phyloP scores from a whole-genome alignment of 23 tunicate genomes.

The Phallusia fumigata region DNA sequence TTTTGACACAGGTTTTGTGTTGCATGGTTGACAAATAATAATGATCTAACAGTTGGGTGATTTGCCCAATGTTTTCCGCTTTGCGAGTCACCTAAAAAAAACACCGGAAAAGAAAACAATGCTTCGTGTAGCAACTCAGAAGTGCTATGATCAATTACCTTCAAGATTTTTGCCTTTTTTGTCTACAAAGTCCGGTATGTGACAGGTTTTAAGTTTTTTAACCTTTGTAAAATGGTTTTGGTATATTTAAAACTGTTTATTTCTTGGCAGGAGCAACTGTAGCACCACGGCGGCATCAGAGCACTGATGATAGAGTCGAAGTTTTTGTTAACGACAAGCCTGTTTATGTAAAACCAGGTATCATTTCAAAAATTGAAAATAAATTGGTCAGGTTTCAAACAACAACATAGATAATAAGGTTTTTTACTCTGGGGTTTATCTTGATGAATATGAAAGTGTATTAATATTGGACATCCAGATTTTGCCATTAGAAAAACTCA shows the following conservation, averaged over 20 bases:
- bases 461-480: too few species aligned
- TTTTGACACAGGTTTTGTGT: too few species aligned
- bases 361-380: not conserved
- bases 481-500: too few species aligned
- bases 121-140: not conserved
- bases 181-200: not conserved
- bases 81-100: not conserved
- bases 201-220: not conserved
- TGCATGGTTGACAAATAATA: too few species aligned
- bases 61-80: not conserved
- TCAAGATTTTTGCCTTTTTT: not conserved
- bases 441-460: too few species aligned
- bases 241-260: not conserved
- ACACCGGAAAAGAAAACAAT: not conserved
- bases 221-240: too few species aligned
- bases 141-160: not conserved
- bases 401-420: too few species aligned
- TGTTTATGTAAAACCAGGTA: constrained; percentile 78
- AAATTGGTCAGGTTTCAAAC: not conserved
- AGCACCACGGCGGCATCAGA: constrained; percentile 15
- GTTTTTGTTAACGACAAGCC: constrained; percentile 78
- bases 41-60: too few species aligned
- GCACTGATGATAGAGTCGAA: constrained; percentile 62
- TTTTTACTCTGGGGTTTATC: too few species aligned
- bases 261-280: constrained; percentile 2